Conservation (phyloP, 1,140 invertebrate species). For the Drosophila serrata region DNA sequence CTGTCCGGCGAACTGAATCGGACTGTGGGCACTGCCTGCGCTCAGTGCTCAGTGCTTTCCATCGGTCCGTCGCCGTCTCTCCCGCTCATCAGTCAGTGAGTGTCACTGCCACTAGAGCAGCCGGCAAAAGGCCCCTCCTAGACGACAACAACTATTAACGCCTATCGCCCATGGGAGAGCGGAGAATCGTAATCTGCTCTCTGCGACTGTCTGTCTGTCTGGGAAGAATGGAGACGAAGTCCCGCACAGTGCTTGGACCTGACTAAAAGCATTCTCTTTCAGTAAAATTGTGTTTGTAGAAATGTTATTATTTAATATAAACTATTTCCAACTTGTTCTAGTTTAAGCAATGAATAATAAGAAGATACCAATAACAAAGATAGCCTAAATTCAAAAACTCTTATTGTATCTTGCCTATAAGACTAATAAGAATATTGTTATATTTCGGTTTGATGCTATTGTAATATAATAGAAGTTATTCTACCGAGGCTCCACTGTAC, state of each 20-base stretch:
- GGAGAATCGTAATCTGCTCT: constrained; percentile 1
- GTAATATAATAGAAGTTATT: too few relatives aligned
- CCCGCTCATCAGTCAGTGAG: constrained; percentile 48
- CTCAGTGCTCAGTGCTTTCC: constrained; percentile 32
- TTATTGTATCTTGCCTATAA: neutral
- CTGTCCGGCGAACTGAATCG: constrained; percentile 57
- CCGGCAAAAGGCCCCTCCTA: constrained; percentile 31
- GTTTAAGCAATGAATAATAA: too few relatives aligned
- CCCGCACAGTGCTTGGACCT: constrained; percentile 10
- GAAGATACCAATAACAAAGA: too few relatives aligned
- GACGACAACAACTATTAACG: constrained; percentile 27
- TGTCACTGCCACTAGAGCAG: constrained; percentile 75
- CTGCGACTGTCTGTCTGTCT: too few relatives aligned
- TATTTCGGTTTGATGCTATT: neutral
- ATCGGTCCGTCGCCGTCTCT: constrained; percentile 16
- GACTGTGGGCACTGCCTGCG: constrained; percentile 38
- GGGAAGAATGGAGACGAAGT: neutral
- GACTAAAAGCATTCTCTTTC: neutral
- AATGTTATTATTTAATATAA: neutral
- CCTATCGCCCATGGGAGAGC: constrained; percentile 15
- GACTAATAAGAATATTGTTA: too few relatives aligned
- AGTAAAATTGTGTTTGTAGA: too few relatives aligned
- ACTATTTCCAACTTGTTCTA: too few relatives aligned
- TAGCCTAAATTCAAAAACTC: neutral
- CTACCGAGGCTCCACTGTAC: neutral